A percentile compares a stretch with the other conserved stretches of the same genome.
Conservation (phyloP, 2,797 vertebrate species). For the Eulemur albifrons region DNA sequence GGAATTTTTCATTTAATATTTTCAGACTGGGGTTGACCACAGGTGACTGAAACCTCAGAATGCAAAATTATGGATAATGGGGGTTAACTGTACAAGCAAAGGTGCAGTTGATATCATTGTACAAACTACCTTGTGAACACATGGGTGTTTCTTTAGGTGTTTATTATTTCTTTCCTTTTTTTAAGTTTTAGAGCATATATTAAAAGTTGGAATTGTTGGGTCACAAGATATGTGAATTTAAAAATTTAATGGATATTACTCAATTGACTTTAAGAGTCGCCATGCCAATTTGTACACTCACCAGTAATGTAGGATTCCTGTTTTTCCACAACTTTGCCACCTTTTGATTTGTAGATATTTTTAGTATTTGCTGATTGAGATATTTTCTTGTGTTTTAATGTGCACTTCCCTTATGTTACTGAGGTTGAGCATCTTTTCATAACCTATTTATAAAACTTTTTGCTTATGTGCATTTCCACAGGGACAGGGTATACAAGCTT, state of each 20-base stretch:
- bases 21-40: background rate
- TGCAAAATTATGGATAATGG: background rate
- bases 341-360: background rate
- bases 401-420: background rate
- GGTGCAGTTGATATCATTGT: background rate
- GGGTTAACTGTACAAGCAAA: background rate
- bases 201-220: conserved; percentile 22
- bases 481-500: background rate
- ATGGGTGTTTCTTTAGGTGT: background rate
- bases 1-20: background rate
- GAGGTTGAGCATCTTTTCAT: background rate
- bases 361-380: background rate
- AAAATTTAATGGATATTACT: background rate
- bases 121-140: background rate
- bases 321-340: background rate
- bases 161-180: background rate
- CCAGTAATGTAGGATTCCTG: background rate
- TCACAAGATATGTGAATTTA: background rate
- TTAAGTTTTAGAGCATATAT: background rate
- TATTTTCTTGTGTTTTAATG: background rate
- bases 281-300: background rate
- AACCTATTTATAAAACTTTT: background rate
- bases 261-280: background rate
- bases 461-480: background rate
- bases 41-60: background rate